Conservation (phyloP, 2,113 vertebrate species). For the Apteryx mantelli region DNA sequence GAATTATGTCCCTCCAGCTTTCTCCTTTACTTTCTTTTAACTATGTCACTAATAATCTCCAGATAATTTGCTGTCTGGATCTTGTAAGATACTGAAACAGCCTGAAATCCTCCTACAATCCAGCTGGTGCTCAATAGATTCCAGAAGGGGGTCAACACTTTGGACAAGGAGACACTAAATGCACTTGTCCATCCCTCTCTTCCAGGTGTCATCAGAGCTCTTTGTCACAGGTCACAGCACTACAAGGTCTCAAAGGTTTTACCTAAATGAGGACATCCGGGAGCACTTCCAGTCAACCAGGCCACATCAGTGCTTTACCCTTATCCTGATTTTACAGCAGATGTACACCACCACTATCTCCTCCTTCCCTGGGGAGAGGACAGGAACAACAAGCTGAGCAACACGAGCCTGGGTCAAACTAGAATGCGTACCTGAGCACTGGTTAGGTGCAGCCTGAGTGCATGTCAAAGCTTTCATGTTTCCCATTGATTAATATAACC, state of each 20-base stretch:
- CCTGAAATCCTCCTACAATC: not conserved
- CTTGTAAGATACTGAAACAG: not conserved
- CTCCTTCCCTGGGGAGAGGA: not conserved
- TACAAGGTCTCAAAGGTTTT: not conserved
- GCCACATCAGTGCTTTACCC: not conserved
- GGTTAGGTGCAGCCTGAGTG: not conserved
- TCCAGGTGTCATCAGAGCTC: not conserved
- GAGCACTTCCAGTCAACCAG: not conserved
- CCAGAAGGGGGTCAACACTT: not conserved
- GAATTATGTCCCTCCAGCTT: not conserved
- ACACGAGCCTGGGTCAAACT: not conserved
- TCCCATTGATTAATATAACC: not conserved
- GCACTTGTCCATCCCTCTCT: not conserved
- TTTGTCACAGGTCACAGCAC: not conserved
- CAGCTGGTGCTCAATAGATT: not conserved
- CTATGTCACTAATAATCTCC: not conserved
- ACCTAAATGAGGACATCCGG: not conserved
- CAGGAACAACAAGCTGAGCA: not conserved
- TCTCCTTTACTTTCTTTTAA: not conserved
- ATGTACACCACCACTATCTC: not conserved
- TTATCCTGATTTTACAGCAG: not conserved
- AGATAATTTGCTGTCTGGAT: not conserved
- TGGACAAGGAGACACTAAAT: not conserved
- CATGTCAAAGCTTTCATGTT: not conserved
- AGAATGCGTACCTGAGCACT: rapidly evolving